These are phyloP conservation scores for Lasioglossum pauxillum DNA, from an alignment of 2,888 invertebrate species.

Conservation along the genomic window DNA sequence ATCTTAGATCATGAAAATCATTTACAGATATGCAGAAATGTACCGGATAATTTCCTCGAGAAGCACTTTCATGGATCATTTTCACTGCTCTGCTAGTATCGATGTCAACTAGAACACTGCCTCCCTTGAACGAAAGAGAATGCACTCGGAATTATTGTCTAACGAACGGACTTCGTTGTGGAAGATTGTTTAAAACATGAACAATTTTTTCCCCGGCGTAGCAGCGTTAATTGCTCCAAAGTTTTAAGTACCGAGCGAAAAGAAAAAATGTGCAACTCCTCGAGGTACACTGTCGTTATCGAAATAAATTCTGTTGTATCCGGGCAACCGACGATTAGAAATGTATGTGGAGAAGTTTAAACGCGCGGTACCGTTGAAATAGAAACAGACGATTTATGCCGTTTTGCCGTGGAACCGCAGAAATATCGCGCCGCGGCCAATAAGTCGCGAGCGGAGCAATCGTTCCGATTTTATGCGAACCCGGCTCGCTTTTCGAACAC, in stretches of 20 bases:
- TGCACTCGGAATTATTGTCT: not conserved
- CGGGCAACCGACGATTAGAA: not conserved
- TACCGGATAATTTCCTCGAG: not conserved
- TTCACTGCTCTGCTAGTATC: not conserved
- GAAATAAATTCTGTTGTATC: not conserved
- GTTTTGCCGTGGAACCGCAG: not conserved
- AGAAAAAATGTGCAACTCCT: not conserved
- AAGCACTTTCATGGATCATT: not conserved
- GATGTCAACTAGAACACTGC: not conserved
- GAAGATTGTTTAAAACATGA: not conserved
- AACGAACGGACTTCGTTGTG: not conserved
- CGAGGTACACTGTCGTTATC: not conserved
- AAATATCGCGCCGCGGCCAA: not conserved
- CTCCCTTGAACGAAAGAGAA: not conserved
- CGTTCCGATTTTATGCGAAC: not conserved
- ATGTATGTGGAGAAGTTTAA: not conserved
- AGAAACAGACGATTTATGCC: not conserved
- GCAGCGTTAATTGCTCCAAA: not conserved
- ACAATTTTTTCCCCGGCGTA: not conserved
- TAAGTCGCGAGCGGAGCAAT: not conserved
- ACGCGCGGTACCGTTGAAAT: not conserved
- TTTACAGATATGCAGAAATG: not conserved
- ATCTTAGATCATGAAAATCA: not conserved
- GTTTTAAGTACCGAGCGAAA: not conserved
- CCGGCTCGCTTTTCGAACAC: not conserved